Evolutionary conservation across 53 echinoderm and acorn worm genomes (phyloP).

Genomic region (Astropecten irregularis): DNA sequence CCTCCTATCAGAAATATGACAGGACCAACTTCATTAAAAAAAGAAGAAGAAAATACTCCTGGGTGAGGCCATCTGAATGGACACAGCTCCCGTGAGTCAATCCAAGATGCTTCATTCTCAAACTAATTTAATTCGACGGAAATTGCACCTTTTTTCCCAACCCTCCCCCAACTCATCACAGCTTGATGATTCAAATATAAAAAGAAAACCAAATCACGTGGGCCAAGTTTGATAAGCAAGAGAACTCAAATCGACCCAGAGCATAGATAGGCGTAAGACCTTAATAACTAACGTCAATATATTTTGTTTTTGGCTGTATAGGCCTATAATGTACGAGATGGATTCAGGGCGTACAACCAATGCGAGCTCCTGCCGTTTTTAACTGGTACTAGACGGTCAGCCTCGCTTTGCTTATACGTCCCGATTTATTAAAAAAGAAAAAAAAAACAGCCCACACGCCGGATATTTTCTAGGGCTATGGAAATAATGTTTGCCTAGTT

Average conservation of each 20-base stretch:
- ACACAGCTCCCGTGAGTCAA: slow-evolving; percentile 13
- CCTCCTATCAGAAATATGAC: neutral
- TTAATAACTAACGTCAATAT: slow-evolving; percentile 50
- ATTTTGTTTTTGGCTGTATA: neutral
- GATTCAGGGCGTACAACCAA: neutral
- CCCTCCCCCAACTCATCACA: neutral
- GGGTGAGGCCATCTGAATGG: neutral
- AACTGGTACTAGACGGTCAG: no score
- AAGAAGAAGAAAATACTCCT: neutral
- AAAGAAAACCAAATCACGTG: neutral
- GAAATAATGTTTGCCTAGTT: slow-evolving; percentile 45
- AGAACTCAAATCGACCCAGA: slow-evolving; percentile 43
- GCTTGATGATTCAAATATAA: slow-evolving; percentile 34
- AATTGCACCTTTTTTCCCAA: slow-evolving; percentile 6
- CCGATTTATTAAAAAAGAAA: slow-evolving; percentile 47
- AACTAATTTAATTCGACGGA: slow-evolving; percentile 54
- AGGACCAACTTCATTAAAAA: slow-evolving; percentile 45
- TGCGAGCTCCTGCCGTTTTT: no score
- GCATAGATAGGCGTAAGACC: slow-evolving; percentile 21
- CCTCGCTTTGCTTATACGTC: neutral
- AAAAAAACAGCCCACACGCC: neutral
- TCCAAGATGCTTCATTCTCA: slow-evolving; percentile 9
- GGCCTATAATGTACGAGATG: neutral
- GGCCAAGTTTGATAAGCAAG: slow-evolving; percentile 39
- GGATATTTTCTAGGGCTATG: slow-evolving; percentile 28